Evolutionary conservation across 2,797 vertebrate genomes (phyloP).

Genomic region (Characodon lateralis): DNA sequence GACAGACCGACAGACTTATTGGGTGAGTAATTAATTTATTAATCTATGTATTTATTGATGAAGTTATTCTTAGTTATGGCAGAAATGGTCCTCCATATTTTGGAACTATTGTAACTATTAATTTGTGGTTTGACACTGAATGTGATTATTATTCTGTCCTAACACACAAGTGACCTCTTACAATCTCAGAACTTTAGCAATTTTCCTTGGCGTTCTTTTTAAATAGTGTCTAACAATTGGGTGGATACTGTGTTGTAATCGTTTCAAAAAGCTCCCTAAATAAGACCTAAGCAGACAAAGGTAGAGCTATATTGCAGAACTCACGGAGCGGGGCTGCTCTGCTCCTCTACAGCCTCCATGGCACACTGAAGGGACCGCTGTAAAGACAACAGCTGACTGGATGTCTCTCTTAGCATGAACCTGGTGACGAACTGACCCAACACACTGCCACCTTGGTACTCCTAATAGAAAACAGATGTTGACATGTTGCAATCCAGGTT

Average conservation of each 20-base stretch:
- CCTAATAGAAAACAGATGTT: slow-evolving; percentile 71
- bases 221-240: background rate
- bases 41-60: too few species aligned
- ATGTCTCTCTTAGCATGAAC: slow-evolving; percentile 91
- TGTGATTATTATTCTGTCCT: background rate
- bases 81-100: too few species aligned
- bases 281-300: background rate
- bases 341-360: slow-evolving; percentile 91
- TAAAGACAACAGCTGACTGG: slow-evolving; percentile 91
- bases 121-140: background rate
- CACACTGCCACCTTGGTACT: slow-evolving; percentile 90
- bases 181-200: too few species aligned
- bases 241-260: background rate
- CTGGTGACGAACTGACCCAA: slow-evolving; percentile 94
- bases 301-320: slow-evolving; percentile 35
- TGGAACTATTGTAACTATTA: background rate
- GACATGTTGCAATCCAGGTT: slow-evolving; percentile 1
- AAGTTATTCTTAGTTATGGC: too few species aligned
- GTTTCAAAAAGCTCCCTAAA: background rate
- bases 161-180: background rate
- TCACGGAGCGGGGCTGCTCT: slow-evolving; percentile 87
- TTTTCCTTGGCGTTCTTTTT: background rate
- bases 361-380: slow-evolving; percentile 92
- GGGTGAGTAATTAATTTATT: too few species aligned
- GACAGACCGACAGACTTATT: too few species aligned